Evolutionary conservation across 2,888 invertebrate genomes (phyloP).

Genomic region (Pyrochroa serraticornis): DNA sequence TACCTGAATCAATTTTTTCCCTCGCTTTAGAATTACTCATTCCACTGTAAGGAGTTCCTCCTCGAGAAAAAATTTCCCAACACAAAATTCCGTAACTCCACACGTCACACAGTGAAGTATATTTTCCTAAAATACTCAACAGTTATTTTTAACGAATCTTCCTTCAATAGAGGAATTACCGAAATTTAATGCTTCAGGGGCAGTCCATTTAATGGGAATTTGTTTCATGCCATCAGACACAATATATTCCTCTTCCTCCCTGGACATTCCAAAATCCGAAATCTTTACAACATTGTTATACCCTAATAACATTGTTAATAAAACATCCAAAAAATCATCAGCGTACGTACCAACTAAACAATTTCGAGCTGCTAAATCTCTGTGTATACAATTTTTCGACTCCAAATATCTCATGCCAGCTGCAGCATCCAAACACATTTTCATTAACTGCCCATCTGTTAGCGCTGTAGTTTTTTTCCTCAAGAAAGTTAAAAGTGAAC

Average conservation of each 20-base stretch:
- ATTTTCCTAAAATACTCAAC: slow-evolving; percentile 71
- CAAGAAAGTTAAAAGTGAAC: slow-evolving; percentile 87
- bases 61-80: slow-evolving; percentile 96
- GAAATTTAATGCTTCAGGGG: slow-evolving; percentile 94
- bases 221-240: slow-evolving; percentile 98
- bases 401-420: slow-evolving; percentile 96
- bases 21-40: slow-evolving; percentile 92
- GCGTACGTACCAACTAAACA: slow-evolving; percentile 75
- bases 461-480: slow-evolving; percentile 76
- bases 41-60: slow-evolving; percentile 91
- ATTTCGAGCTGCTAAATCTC: slow-evolving; percentile 94
- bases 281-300: slow-evolving; percentile 91
- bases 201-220: slow-evolving; percentile 98
- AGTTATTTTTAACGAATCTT: not conserved
- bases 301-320: slow-evolving; percentile 55
- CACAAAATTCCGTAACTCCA: slow-evolving; percentile 96
- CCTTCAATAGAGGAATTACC: slow-evolving; percentile 64
- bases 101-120: slow-evolving; percentile 93
- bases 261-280: slow-evolving; percentile 97
- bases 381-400: slow-evolving; percentile 93
- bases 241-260: slow-evolving; percentile 95
- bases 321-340: not conserved
- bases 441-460: slow-evolving; percentile 68
- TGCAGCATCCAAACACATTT: slow-evolving; percentile 93
- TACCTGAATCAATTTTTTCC: slow-evolving; percentile 92